These are phyloP conservation scores for Corynorhinus townsendii DNA, from an alignment of 2,113 vertebrate species.

Conservation along the genomic window DNA sequence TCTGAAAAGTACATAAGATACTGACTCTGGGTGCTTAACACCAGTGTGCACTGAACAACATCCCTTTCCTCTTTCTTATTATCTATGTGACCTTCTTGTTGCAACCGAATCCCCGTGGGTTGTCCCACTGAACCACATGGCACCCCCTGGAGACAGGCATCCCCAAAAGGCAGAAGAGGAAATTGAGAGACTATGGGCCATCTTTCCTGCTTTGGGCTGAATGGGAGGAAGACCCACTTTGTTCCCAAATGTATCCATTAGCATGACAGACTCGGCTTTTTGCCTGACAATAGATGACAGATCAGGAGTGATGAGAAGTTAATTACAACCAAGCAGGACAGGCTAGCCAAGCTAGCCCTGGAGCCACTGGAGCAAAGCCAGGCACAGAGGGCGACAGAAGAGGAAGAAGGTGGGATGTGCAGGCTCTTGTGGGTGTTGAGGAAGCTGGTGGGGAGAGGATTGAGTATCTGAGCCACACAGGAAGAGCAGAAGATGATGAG, in stretches of 20 bases:
- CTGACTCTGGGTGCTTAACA: neutral
- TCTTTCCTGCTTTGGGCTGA: neutral
- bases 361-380: neutral
- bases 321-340: neutral
- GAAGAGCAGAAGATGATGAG: accelerated
- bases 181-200: neutral
- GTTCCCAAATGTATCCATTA: neutral
- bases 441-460: neutral
- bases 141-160: neutral
- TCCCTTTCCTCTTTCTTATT: neutral
- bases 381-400: neutral
- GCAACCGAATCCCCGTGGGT: accelerated
- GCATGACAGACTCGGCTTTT: neutral
- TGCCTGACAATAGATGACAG: neutral
- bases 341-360: neutral
- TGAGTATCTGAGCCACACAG: neutral
- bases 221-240: neutral
- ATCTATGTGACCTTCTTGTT: accelerated
- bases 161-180: too few species aligned
- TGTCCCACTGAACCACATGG: accelerated
- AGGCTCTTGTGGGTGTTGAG: neutral
- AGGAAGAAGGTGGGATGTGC: neutral
- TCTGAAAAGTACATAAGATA: neutral
- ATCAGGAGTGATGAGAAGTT: neutral
- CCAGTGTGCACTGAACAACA: neutral